phyloP scores from a whole-genome alignment of 2,113 vertebrate species.

The Hemiscyllium ocellatum region DNA sequence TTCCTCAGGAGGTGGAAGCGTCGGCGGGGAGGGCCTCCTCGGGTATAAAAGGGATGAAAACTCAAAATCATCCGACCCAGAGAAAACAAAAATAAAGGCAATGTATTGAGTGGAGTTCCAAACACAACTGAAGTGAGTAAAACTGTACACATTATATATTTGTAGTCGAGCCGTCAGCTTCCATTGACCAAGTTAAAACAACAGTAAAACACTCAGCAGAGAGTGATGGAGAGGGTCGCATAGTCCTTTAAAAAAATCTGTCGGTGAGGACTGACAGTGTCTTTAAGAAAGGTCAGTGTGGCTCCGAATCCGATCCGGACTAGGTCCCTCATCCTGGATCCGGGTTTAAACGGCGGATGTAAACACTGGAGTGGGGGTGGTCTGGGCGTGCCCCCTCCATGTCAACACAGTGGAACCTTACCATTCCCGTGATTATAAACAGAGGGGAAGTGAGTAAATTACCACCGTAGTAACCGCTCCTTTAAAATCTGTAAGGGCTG shows the following conservation, averaged over 20 bases:
- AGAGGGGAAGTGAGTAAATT: not conserved
- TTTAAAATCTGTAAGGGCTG: not conserved
- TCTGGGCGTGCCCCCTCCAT: not conserved
- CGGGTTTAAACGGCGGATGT: not conserved
- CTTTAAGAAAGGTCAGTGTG: not conserved
- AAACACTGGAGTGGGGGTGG: not conserved
- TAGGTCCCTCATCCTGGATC: not conserved
- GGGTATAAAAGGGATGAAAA: not conserved
- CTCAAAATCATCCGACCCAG: not conserved
- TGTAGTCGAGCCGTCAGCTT: not conserved
- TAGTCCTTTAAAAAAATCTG: not conserved
- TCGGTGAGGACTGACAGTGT: not conserved
- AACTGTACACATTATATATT: not conserved
- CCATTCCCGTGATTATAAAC: not conserved
- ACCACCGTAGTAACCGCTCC: not conserved
- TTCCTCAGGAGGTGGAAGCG: not conserved
- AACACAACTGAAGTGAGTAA: not conserved
- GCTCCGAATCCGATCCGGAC: no score
- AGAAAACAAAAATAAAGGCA: not conserved
- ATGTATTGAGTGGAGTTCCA: not conserved
- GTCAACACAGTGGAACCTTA: not conserved
- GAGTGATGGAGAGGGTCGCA: no score
- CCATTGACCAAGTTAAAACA: no score
- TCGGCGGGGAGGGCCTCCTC: not conserved
- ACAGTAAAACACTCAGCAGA: not conserved